phyloP scores from a whole-genome alignment of 2,888 invertebrate genomes.

The Acrocyrtus sp. region DNA sequence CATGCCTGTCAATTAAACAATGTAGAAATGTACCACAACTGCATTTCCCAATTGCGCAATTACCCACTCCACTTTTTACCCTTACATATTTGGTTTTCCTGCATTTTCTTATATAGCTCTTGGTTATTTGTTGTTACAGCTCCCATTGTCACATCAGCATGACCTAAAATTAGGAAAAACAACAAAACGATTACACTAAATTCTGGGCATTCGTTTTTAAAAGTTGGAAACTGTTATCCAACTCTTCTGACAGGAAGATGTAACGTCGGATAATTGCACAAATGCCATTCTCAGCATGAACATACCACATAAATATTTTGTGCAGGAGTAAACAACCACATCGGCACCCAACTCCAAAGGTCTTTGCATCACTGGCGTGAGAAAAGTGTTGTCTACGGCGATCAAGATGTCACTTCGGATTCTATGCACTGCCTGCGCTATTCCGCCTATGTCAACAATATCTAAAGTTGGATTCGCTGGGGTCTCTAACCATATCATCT shows the following conservation, averaged over 20 bases:
- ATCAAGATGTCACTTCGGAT: slow-evolving; percentile 66
- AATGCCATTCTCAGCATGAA: slow-evolving; percentile 67
- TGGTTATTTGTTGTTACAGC: slow-evolving; percentile 69
- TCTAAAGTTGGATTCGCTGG: slow-evolving; percentile 73
- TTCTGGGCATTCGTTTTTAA: no score
- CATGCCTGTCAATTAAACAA: slow-evolving; percentile 79
- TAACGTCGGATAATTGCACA: no score
- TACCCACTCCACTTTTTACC: no score
- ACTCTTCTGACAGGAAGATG: no score
- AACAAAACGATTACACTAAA: no score
- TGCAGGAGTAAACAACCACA: slow-evolving; percentile 71
- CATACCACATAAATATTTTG: slow-evolving; percentile 73
- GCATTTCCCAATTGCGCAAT: no score
- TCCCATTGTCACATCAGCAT: slow-evolving; percentile 72
- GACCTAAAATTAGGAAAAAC: slow-evolving; percentile 11
- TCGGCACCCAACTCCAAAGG: slow-evolving; percentile 72
- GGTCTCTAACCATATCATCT: slow-evolving; percentile 72
- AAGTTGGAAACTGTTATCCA: no score
- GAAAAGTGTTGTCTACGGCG: slow-evolving; percentile 71
- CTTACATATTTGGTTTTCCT: slow-evolving; percentile 69
- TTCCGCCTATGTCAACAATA: slow-evolving; percentile 70
- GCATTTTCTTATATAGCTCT: slow-evolving; percentile 67
- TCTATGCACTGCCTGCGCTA: slow-evolving; percentile 66
- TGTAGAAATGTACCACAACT: no score
- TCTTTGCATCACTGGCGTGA: slow-evolving; percentile 66